phyloP scores from a whole-genome alignment of 2,888 invertebrate genomes.

The Tiliacea citrago region DNA sequence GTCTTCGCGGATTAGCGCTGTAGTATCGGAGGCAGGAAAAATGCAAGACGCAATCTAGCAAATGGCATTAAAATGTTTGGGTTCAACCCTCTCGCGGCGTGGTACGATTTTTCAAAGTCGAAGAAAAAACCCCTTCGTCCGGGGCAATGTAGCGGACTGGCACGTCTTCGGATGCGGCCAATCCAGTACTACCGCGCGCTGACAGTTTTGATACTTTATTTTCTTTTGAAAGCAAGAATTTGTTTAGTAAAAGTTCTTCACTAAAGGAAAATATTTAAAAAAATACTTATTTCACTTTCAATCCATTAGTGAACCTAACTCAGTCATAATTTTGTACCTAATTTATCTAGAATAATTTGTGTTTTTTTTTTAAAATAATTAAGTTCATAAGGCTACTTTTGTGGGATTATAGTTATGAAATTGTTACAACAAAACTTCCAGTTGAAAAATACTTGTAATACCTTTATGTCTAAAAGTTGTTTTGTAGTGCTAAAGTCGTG shows the following conservation, averaged over 20 bases:
- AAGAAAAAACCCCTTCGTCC: conserved; percentile 87
- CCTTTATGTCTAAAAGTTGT: neutral
- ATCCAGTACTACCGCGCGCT: conserved; percentile 69
- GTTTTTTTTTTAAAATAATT: neutral
- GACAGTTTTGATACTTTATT: conserved; percentile 80
- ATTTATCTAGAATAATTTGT: neutral
- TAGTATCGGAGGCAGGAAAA: conserved; percentile 85
- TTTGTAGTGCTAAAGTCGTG: neutral
- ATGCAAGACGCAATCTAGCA: conserved; percentile 91
- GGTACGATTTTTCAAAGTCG: conserved; percentile 90
- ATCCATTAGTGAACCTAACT: neutral
- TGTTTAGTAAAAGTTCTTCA: neutral
- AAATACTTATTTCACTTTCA: neutral
- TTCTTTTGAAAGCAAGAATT: neutral
- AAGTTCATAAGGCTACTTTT: neutral
- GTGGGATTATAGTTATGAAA: neutral
- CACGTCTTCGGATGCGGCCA: conserved; percentile 88
- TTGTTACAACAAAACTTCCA: neutral
- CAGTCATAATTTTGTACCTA: neutral
- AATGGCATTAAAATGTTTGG: conserved; percentile 91
- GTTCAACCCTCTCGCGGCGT: conserved; percentile 87
- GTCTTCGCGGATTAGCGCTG: conserved; percentile 90
- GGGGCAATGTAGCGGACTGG: conserved; percentile 89
- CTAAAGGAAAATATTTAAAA: neutral
- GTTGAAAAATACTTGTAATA: neutral